phyloP scores from a whole-genome alignment of 37 sponge, comb jelly and placozoan genomes.

The Corticium candelabrum region DNA sequence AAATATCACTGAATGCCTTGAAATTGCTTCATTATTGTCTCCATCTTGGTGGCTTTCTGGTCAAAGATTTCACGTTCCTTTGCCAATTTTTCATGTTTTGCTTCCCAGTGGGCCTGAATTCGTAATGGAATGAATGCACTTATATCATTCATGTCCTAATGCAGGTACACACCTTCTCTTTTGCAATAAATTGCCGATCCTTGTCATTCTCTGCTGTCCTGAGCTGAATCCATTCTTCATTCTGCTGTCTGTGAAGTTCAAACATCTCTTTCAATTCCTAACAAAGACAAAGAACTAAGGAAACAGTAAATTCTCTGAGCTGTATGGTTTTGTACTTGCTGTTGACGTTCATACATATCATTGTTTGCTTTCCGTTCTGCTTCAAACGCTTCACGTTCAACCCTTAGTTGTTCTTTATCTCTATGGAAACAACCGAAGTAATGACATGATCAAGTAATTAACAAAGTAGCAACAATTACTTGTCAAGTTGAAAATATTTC shows the following conservation, averaged over 20 bases:
- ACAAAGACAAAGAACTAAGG: not conserved
- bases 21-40: constrained; percentile 76
- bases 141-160: not conserved
- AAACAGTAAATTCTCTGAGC: not conserved
- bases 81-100: constrained; percentile 19
- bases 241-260: constrained; percentile 30
- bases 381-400: constrained; percentile 48
- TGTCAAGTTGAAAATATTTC: constrained; percentile 36
- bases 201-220: constrained; percentile 32
- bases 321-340: constrained; percentile 19
- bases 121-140: not conserved
- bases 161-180: not conserved
- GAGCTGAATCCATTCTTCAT: constrained; percentile 48
- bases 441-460: not conserved
- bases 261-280: constrained; percentile 50
- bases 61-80: constrained; percentile 30
- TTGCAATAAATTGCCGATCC: not conserved
- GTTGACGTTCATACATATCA: constrained; percentile 54
- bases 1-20: constrained; percentile 48
- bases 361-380: constrained; percentile 36
- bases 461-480: constrained; percentile 25
- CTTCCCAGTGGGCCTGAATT: constrained; percentile 9
- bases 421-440: constrained; percentile 6
- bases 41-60: constrained; percentile 57
- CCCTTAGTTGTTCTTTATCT: constrained; percentile 16